Evolutionary conservation across 2,797 vertebrate species (phyloP), one percentile per base, ranked within the genome.

Genomic region (Mycteria americana): DNA sequence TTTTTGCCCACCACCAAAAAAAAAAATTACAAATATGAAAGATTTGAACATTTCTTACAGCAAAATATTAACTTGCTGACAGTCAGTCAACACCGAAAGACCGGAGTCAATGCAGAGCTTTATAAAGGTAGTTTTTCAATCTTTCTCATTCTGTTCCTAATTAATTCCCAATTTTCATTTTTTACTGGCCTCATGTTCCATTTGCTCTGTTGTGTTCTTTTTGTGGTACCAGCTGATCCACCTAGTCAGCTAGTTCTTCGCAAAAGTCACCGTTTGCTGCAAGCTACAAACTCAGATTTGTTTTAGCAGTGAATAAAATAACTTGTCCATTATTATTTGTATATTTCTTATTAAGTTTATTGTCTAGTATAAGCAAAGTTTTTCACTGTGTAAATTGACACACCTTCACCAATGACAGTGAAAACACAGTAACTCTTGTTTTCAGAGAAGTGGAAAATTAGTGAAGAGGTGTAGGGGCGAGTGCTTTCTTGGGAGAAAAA

Each of bases 31-130:
- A 93, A 98, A 95, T 95, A 78, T 72, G 79, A 96, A 97, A 96
- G 93, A 97, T 95, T 89, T 97, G 92, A 89, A 65, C 90, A 92
- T 97, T 96, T 97, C 92, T 96, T 97, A 94, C 90, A 91, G 94
- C 56, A 95, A 98, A 97, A 96, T 97, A 94, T 92, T 85, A 87
- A 89, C 88, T 93, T 95, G 64, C 70, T 93, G 79, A 95, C 69
- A 94, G 53, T 53, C 88, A 81, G 67, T 93, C 96, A 95, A 68
- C 81, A 88, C 31, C 5, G 18, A 85, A 94, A 78, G 85, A 82
- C 76, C 0, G 0, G 41, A 88, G 89, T 89, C 79, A 78, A 70
- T 92, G 57, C 64, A 85, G 60, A 64, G 51, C 75, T 95, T 89
- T 91, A 46, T 78, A 85, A 88, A 94, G 82, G 83, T 93, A 78